Conservation (phyloP, 2,888 invertebrate species). For the Girardia tigrina region DNA sequence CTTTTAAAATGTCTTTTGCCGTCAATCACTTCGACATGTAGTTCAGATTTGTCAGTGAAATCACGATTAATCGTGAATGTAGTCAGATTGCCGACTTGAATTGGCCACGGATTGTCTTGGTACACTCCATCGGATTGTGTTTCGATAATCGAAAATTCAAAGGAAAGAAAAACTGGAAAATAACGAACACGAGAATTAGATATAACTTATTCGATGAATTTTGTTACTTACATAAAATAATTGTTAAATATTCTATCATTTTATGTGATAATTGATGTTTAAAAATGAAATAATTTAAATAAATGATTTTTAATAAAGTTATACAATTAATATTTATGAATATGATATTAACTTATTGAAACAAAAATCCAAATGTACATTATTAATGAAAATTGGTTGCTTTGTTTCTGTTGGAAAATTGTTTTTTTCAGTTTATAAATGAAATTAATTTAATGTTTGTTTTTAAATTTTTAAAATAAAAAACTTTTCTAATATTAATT, state of each 20-base stretch:
- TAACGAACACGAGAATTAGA: no score
- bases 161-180: background rate
- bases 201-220: no score
- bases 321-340: background rate
- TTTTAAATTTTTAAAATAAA: no score
- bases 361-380: no score
- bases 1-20: background rate
- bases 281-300: background rate
- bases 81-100: background rate
- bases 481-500: no score
- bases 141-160: background rate
- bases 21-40: background rate
- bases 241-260: background rate
- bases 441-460: no score
- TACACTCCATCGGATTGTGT: background rate
- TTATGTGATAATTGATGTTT: background rate
- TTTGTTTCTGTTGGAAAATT: no score
- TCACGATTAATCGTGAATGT: background rate
- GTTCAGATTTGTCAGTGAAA: background rate
- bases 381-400: no score
- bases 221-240: background rate
- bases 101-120: background rate
- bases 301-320: background rate
- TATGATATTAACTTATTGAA: background rate
- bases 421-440: no score